A percentile compares a stretch with the other conserved stretches of the same genome.
Evolutionary conservation across 2,797 vertebrate genomes (phyloP).

Genomic region (Sebastes nivosus): DNA sequence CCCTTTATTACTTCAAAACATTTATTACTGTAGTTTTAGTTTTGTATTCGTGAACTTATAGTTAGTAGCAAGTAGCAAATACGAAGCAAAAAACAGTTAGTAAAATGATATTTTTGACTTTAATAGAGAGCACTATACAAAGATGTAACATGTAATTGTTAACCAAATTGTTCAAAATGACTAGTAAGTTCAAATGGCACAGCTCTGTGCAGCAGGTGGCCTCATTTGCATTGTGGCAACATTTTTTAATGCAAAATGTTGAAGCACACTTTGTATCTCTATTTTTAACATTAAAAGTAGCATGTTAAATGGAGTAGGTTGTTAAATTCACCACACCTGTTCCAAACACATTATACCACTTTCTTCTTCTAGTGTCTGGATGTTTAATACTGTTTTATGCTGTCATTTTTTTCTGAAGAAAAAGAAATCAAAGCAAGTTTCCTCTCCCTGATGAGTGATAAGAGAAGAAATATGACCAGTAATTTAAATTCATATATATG

Average conservation of each 20-base stretch:
- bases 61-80: background rate
- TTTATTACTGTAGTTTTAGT: background rate
- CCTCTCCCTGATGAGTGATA: background rate
- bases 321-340: background rate
- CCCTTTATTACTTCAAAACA: background rate
- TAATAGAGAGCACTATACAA: background rate
- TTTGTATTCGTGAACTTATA: background rate
- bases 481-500: background rate
- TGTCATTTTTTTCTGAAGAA: background rate
- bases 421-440: background rate
- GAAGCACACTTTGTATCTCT: background rate
- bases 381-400: background rate
- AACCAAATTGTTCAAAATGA: background rate
- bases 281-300: background rate
- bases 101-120: background rate
- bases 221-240: background rate
- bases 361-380: background rate
- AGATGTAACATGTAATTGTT: background rate
- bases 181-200: background rate
- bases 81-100: background rate
- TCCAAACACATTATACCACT: background rate
- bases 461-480: background rate
- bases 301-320: background rate
- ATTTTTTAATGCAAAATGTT: background rate
- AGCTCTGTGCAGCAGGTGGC: background rate